These are phyloP conservation scores for Archegozetes longisetosus DNA, from an alignment of 1,140 invertebrate species.

Conservation along the genomic window DNA sequence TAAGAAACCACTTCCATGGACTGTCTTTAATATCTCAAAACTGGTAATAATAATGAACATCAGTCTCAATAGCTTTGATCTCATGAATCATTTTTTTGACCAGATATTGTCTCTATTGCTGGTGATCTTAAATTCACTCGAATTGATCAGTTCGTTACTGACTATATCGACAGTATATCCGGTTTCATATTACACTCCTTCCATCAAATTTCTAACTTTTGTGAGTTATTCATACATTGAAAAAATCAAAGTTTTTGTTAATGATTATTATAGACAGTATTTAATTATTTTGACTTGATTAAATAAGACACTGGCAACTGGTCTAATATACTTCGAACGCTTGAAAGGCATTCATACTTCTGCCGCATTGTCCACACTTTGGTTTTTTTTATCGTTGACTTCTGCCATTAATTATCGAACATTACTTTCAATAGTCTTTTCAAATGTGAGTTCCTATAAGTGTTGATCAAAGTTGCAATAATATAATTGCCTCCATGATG, in stretches of 20 bases:
- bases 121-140: not conserved
- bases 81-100: not conserved
- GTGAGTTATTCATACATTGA: constrained; percentile 10
- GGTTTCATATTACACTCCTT: constrained; percentile 9
- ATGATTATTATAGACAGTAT: not conserved
- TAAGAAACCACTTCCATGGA: not conserved
- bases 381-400: constrained; percentile 3
- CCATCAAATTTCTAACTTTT: constrained; percentile 11
- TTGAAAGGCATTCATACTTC: constrained; percentile 12
- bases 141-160: not conserved
- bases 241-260: not conserved
- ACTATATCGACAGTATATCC: not conserved
- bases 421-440: not conserved
- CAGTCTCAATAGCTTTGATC: too few species aligned
- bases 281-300: too few species aligned
- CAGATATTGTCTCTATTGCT: not conserved
- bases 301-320: not conserved
- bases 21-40: not conserved
- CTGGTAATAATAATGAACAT: not conserved
- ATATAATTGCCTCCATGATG: not conserved
- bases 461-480: not conserved
- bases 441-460: too few species aligned
- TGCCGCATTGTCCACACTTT: constrained; percentile 3
- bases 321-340: constrained; percentile 1
- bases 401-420: constrained; percentile 6